A percentile compares a stretch with the other conserved stretches of the same genome.
Conservation (phyloP, 1,140 invertebrate genomes). For the Aphelenchoides besseyi region DNA sequence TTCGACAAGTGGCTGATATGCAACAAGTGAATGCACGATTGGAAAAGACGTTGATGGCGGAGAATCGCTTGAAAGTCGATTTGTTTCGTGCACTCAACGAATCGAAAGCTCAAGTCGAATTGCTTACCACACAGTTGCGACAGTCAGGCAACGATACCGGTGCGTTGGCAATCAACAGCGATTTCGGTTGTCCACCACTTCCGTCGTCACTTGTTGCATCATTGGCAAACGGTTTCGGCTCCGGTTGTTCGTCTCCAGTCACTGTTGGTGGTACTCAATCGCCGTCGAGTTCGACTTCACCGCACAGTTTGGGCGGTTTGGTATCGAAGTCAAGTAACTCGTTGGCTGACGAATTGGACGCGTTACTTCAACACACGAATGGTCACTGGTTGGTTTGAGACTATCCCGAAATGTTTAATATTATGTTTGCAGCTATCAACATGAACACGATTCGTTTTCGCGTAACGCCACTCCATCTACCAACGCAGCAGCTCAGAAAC, state of each 20-base stretch:
- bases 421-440: not conserved
- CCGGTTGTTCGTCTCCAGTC: not conserved
- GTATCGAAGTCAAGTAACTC: not conserved
- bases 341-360: slow-evolving; percentile 2
- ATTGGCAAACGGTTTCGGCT: slow-evolving; percentile 9
- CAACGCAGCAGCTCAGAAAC: slow-evolving; percentile 1
- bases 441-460: not conserved
- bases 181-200: not conserved
- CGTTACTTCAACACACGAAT: not conserved
- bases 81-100: slow-evolving; percentile 45
- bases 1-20: slow-evolving; percentile 32
- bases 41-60: slow-evolving; percentile 47
- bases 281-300: not conserved
- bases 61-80: slow-evolving; percentile 47
- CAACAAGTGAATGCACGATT: slow-evolving; percentile 36
- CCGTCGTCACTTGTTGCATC: slow-evolving; percentile 23
- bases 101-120: slow-evolving; percentile 49
- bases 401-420: not conserved
- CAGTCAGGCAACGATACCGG: not conserved
- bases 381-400: not conserved
- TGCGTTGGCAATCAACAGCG: not conserved
- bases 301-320: not conserved
- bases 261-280: not conserved
- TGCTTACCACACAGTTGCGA: slow-evolving; percentile 32
- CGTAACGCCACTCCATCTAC: not conserved